A percentile compares a stretch with the other conserved stretches of the same genome.
Conservation (phyloP, 1,140 invertebrate species). For the Drosophila ogumai region DNA sequence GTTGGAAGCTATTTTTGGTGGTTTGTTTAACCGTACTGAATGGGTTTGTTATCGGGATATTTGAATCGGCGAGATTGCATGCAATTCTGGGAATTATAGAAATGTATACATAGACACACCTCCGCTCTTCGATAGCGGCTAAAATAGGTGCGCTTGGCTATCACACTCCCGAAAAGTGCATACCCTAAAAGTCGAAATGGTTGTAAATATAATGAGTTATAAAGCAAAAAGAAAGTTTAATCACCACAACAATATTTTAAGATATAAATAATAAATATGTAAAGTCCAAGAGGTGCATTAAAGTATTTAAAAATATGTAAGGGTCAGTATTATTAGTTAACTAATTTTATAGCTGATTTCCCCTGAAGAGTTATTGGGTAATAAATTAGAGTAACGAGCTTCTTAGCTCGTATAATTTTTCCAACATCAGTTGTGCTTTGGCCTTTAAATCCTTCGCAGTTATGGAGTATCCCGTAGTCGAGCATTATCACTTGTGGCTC, state of each 20-base stretch:
- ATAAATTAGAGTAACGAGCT: neutral
- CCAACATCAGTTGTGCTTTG: neutral
- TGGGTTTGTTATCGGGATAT: constrained; percentile 33
- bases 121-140: constrained; percentile 14
- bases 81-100: constrained; percentile 34
- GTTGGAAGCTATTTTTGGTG: constrained; percentile 5
- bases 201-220: too few species aligned
- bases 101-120: constrained; percentile 1
- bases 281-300: neutral
- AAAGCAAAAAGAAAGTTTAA: neutral
- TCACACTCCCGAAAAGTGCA: neutral
- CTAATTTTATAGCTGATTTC: neutral
- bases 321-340: neutral
- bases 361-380: neutral
- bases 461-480: constrained; percentile 9
- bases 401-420: neutral
- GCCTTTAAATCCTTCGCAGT: too few species aligned
- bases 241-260: neutral
- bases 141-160: neutral
- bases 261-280: neutral
- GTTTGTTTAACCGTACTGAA: constrained; percentile 14
- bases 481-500: neutral
- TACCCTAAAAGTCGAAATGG: neutral
- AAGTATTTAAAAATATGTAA: neutral
- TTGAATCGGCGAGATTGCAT: constrained; percentile 38